Evolutionary conservation across 2,113 vertebrate genomes (phyloP).

Genomic region (Tetrax tetrax): DNA sequence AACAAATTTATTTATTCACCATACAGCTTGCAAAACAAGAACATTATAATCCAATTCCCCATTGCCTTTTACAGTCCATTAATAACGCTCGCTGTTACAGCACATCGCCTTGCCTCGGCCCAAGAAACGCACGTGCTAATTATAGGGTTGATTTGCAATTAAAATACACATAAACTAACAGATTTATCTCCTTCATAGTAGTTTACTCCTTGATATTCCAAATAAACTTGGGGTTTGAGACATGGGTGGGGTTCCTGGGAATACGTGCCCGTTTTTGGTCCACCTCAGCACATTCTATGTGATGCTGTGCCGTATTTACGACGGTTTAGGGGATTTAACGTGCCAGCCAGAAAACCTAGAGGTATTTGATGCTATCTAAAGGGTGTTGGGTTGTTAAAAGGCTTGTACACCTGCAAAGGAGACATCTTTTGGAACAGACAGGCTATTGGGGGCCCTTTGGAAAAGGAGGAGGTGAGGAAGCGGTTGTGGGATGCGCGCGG

Average conservation of each 20-base stretch:
- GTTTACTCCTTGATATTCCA: neutral
- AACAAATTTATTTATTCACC: constrained; percentile 28
- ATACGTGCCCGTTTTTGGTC: neutral
- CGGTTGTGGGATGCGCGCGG: neutral
- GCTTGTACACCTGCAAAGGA: neutral
- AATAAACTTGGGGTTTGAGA: neutral
- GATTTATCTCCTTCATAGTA: neutral
- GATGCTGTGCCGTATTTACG: no score
- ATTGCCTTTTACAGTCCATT: constrained; percentile 42
- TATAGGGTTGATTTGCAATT: neutral
- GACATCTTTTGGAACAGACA: neutral
- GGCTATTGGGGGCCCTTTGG: neutral
- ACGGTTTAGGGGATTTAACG: neutral
- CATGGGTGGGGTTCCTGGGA: accelerated
- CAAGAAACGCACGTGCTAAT: neutral
- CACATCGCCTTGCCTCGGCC: neutral
- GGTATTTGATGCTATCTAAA: neutral
- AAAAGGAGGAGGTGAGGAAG: neutral
- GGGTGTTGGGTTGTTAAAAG: neutral
- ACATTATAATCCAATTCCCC: constrained; percentile 24
- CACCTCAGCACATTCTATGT: neutral
- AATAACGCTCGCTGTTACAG: constrained; percentile 3
- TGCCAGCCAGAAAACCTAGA: neutral
- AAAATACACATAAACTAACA: neutral
- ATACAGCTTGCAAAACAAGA: constrained; percentile 54